phyloP scores from a whole-genome alignment of 2,113 vertebrate genomes.

The Gopherus flavomarginatus region DNA sequence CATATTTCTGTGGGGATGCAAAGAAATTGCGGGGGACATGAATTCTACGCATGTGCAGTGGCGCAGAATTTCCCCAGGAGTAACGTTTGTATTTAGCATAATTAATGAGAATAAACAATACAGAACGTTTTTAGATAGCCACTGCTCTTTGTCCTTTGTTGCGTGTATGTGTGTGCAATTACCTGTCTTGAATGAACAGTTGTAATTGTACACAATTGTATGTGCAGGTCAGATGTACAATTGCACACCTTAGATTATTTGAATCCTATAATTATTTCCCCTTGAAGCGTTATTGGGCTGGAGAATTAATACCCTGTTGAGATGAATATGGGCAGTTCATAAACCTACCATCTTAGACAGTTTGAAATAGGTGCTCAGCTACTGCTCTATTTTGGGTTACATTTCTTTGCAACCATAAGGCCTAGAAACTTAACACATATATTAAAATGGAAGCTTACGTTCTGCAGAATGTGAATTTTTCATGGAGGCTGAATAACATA shows the following conservation, averaged over 20 bases:
- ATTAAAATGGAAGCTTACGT: background rate
- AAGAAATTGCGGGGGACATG: no score
- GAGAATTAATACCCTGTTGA: background rate
- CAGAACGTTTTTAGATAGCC: background rate
- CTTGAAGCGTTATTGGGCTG: background rate
- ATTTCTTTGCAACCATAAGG: slow-evolving; percentile 9
- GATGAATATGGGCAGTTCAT: background rate
- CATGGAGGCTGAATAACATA: background rate
- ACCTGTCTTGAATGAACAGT: background rate
- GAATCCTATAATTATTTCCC: background rate
- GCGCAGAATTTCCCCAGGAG: no score
- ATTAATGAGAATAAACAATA: background rate
- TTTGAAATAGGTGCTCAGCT: background rate
- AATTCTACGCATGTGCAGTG: no score
- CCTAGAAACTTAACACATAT: background rate
- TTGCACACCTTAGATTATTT: background rate
- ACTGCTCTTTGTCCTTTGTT: background rate
- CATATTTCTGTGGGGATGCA: no score
- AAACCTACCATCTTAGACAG: background rate
- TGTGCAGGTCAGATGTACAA: background rate
- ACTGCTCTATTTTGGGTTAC: background rate
- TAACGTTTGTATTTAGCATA: background rate
- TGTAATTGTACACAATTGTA: background rate
- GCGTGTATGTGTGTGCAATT: background rate
- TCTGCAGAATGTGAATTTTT: background rate